These are phyloP conservation scores for Argyrosomus japonicus DNA, from an alignment of 2,113 vertebrate genomes.

Conservation along the genomic window DNA sequence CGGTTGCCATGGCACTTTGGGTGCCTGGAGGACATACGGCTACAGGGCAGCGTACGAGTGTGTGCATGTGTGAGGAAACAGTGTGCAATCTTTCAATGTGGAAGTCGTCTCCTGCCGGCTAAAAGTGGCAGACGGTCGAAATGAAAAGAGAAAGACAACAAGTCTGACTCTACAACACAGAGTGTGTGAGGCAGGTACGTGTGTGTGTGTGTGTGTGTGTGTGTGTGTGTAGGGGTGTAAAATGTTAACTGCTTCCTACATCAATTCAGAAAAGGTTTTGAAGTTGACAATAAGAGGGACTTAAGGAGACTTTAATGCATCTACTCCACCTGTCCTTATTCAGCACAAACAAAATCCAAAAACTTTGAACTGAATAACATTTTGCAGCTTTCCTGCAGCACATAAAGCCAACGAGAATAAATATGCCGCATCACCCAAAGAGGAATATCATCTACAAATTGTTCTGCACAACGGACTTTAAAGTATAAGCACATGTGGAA, in stretches of 20 bases:
- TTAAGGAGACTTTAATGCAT: too few species aligned
- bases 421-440: not conserved
- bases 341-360: too few species aligned
- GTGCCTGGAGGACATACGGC: slow-evolving; percentile 53
- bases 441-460: not conserved
- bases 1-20: slow-evolving; percentile 74
- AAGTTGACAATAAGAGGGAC: too few species aligned
- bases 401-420: not conserved
- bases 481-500: not conserved
- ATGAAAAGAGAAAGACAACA: not conserved
- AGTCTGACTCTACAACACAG: not conserved
- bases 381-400: too few species aligned
- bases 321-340: too few species aligned
- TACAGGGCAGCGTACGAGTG: slow-evolving; percentile 35
- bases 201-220: not conserved
- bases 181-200: not conserved
- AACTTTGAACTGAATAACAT: too few species aligned
- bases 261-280: too few species aligned
- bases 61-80: slow-evolving; percentile 11
- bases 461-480: not conserved
- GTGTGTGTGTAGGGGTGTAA: not conserved
- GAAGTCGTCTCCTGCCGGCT: not conserved
- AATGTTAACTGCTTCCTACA: too few species aligned
- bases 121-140: not conserved
- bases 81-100: slow-evolving; percentile 5